Percentiles rank a stretch among this genome's conserved stretches.
Conservation (phyloP, 2,888 invertebrate species). For the Rhaphigaster nebulosa region DNA sequence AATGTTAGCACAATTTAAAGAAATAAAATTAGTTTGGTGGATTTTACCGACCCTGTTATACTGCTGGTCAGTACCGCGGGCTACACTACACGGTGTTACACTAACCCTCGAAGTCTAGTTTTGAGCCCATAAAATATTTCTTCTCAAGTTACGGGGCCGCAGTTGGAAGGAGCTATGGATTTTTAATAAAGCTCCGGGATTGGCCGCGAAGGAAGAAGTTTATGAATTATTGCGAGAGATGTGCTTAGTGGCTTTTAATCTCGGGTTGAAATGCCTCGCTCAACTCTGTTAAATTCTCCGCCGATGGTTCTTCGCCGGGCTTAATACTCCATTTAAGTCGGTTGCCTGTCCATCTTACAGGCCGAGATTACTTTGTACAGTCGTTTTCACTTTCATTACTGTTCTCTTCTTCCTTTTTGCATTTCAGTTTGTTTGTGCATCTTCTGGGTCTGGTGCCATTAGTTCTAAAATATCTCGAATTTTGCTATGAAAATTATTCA, state of each 20-base stretch:
- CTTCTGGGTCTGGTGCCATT: background rate
- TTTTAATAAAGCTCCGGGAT: slow-evolving; percentile 18
- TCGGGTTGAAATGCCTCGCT: background rate
- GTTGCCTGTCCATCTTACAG: background rate
- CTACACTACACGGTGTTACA: background rate
- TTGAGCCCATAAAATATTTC: background rate
- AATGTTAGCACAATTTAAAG: no score
- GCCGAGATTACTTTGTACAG: slow-evolving; percentile 1
- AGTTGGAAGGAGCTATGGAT: slow-evolving; percentile 25
- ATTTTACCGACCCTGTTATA: background rate
- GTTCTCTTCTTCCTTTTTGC: background rate
- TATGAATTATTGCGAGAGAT: slow-evolving; percentile 23
- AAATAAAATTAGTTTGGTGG: no score
- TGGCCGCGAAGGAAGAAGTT: background rate
- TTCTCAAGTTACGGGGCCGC: background rate
- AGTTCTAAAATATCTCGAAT: background rate
- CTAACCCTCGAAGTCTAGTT: background rate
- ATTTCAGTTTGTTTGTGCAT: background rate
- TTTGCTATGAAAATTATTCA: no score
- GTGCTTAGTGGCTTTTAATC: slow-evolving; percentile 40
- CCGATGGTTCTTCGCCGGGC: background rate
- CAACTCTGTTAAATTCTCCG: slow-evolving; percentile 8
- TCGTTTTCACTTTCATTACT: slow-evolving; percentile 12
- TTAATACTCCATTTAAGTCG: slow-evolving; percentile 22
- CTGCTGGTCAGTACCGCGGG: background rate